These are phyloP conservation scores for Luehdorfia chinensis DNA, from an alignment of 1,140 invertebrate species.

Conservation along the genomic window DNA sequence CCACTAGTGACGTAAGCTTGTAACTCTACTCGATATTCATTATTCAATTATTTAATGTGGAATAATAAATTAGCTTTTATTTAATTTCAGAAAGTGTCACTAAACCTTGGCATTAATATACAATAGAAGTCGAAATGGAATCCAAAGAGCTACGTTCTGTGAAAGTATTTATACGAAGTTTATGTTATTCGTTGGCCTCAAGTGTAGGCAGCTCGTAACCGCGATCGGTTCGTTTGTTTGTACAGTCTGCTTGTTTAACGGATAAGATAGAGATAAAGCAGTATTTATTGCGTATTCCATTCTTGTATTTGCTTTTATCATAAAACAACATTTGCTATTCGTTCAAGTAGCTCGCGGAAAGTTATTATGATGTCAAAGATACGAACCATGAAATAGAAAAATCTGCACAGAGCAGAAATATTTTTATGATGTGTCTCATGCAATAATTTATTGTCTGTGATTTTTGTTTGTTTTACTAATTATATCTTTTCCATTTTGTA, in stretches of 20 bases:
- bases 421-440: too few species aligned
- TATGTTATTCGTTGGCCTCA: constrained; percentile 7
- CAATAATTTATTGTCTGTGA: too few species aligned
- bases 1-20: too few species aligned
- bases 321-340: constrained; percentile 44
- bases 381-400: constrained; percentile 20
- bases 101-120: too few species aligned
- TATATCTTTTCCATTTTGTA: too few species aligned
- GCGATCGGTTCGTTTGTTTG: constrained; percentile 29
- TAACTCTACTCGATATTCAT: too few species aligned
- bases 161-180: constrained; percentile 8
- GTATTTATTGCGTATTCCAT: constrained; percentile 57
- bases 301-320: constrained; percentile 48
- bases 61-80: too few species aligned
- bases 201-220: constrained; percentile 4
- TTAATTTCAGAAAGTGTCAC: too few species aligned
- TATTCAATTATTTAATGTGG: too few species aligned
- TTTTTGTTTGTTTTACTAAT: too few species aligned
- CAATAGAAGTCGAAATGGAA: not conserved
- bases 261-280: constrained; percentile 53
- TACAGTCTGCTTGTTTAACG: constrained; percentile 35
- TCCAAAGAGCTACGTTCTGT: not conserved
- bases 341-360: constrained; percentile 23
- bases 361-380: constrained; percentile 31
- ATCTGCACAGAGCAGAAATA: not conserved